phyloP scores from a whole-genome alignment of 1,140 invertebrate species.

The Sarcophaga peregrina region DNA sequence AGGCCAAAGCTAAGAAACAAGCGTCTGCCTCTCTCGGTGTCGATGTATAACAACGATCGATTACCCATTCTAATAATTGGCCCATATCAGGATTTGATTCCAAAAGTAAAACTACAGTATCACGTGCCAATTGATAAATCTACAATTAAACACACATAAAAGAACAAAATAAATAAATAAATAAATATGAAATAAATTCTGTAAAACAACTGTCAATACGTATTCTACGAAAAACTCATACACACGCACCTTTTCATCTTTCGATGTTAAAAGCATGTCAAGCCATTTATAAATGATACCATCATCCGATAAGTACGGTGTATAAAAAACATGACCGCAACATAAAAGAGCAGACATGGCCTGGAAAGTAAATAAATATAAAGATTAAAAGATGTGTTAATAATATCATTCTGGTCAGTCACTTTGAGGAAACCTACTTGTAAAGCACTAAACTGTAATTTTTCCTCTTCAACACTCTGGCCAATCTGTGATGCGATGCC shows the following conservation, averaged over 20 bases:
- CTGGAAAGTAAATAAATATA: conserved; percentile 65
- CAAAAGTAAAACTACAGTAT: conserved; percentile 92
- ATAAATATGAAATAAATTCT: not conserved
- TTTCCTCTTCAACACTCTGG: conserved; percentile 69
- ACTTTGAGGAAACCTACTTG: conserved; percentile 73
- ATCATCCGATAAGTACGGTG: conserved; percentile 85
- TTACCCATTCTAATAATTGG: conserved; percentile 94
- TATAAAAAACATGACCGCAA: conserved; percentile 94
- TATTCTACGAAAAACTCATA: not conserved
- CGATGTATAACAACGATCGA: conserved; percentile 96
- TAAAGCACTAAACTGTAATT: conserved; percentile 76
- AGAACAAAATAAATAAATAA: conserved; percentile 41
- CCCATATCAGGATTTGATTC: conserved; percentile 97
- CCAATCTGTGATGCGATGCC: conserved; percentile 63
- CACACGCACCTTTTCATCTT: conserved; percentile 84
- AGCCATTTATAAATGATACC: conserved; percentile 95
- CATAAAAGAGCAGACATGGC: conserved; percentile 95
- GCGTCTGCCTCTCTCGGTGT: conserved; percentile 89
- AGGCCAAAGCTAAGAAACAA: conserved; percentile 93
- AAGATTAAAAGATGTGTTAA: not conserved
- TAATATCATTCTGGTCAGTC: not conserved
- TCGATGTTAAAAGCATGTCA: conserved; percentile 87
- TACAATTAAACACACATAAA: conserved; percentile 67
- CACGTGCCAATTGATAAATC: conserved; percentile 90
- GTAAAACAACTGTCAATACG: not conserved